These are phyloP conservation scores for Gastrophryne carolinensis DNA, from an alignment of 2,797 vertebrate species.

Conservation along the genomic window DNA sequence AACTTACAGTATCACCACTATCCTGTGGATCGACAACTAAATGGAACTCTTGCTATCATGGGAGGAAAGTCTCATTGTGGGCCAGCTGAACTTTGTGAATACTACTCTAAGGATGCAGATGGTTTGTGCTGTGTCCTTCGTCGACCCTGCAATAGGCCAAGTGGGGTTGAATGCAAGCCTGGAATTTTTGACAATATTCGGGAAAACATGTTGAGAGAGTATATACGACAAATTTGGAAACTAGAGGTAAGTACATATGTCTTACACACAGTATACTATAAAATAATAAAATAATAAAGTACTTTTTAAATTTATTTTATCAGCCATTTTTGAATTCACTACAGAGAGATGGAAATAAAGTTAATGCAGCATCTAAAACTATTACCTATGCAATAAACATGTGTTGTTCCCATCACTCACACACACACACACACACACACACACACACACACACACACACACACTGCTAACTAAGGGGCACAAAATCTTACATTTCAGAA, in stretches of 20 bases:
- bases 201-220: slow-evolving; percentile 92
- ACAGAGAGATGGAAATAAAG: too few species aligned
- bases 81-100: slow-evolving; percentile 91
- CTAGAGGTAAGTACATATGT: slow-evolving; percentile 88
- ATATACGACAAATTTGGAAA: slow-evolving; percentile 88
- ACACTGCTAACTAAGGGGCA: too few species aligned
- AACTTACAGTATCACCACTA: slow-evolving; percentile 88
- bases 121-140: slow-evolving; percentile 83
- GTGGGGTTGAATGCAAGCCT: slow-evolving; percentile 68
- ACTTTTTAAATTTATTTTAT: too few species aligned
- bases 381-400: too few species aligned
- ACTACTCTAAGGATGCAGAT: slow-evolving; percentile 87
- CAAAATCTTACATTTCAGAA: too few species aligned
- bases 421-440: too few species aligned
- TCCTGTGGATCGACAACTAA: slow-evolving; percentile 87
- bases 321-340: too few species aligned
- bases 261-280: too few species aligned
- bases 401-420: too few species aligned
- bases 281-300: too few species aligned
- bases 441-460: too few species aligned
- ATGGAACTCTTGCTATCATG: slow-evolving; percentile 85
- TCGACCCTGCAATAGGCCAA: slow-evolving; percentile 85
- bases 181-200: slow-evolving; percentile 87
- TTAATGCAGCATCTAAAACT: too few species aligned
- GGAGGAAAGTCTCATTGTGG: slow-evolving; percentile 91